Conservation (phyloP, 2,113 vertebrate genomes). For the Paralichthys olivaceus region DNA sequence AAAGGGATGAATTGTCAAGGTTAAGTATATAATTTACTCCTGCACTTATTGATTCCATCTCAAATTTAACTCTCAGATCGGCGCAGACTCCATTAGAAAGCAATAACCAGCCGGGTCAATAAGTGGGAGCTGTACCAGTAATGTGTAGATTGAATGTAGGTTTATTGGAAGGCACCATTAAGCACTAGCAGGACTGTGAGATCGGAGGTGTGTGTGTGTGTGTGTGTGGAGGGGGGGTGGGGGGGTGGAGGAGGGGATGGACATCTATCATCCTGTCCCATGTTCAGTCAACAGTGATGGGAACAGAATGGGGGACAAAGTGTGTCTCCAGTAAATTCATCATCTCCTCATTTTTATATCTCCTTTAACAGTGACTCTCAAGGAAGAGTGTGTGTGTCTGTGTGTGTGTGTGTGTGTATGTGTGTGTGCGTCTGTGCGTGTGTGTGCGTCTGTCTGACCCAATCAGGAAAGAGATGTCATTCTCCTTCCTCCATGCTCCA, state of each 20-base stretch:
- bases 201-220: not conserved
- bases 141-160: constrained; percentile 70
- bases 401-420: not conserved
- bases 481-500: constrained; percentile 46
- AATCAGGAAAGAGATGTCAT: constrained; percentile 72
- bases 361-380: constrained; percentile 67
- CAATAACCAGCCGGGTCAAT: constrained; percentile 72
- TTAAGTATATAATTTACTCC: constrained; percentile 76
- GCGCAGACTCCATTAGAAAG: constrained; percentile 76
- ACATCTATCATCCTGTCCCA: constrained; percentile 74
- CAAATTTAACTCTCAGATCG: constrained; percentile 77
- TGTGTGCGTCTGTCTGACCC: constrained; percentile 57
- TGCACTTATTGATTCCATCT: constrained; percentile 76
- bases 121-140: constrained; percentile 68
- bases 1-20: constrained; percentile 48
- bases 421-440: constrained; percentile 45
- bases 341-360: constrained; percentile 71
- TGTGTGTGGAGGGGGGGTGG: too few relatives aligned
- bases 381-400: constrained; percentile 44
- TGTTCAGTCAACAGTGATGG: constrained; percentile 78
- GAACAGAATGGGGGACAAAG: constrained; percentile 76
- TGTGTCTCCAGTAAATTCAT: constrained; percentile 79
- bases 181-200: constrained; percentile 39
- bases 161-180: constrained; percentile 81
- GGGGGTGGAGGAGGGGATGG: constrained; percentile 25